phyloP scores from a whole-genome alignment of 1,140 invertebrate species.

The Rhagoletis zephyria region DNA sequence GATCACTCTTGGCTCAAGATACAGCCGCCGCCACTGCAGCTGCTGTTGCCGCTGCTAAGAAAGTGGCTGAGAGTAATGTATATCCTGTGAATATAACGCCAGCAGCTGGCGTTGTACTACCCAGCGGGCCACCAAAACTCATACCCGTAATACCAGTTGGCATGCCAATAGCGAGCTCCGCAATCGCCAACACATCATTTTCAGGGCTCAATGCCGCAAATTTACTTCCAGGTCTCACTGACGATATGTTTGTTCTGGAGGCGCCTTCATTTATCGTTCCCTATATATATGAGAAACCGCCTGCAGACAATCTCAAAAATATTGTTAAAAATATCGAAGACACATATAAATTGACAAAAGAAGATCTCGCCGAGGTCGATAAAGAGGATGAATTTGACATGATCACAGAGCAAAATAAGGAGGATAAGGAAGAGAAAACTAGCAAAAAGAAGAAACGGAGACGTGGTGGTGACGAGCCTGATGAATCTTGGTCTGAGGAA shows the following conservation, averaged over 20 bases:
- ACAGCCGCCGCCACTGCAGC: slow-evolving; percentile 8
- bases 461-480: slow-evolving; percentile 61
- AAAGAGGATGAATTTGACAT: slow-evolving; percentile 72
- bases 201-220: slow-evolving; percentile 73
- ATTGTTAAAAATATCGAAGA: slow-evolving; percentile 81
- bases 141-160: slow-evolving; percentile 59
- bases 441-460: slow-evolving; percentile 72
- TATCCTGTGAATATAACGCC: slow-evolving; percentile 71
- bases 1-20: slow-evolving; percentile 60
- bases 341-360: slow-evolving; percentile 77
- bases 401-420: slow-evolving; percentile 71
- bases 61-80: slow-evolving; percentile 49
- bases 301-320: slow-evolving; percentile 83
- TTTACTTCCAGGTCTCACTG: slow-evolving; percentile 84
- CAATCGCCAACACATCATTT: not conserved
- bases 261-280: slow-evolving; percentile 92
- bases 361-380: slow-evolving; percentile 73
- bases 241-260: slow-evolving; percentile 92
- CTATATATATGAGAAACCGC: slow-evolving; percentile 92
- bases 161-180: not conserved
- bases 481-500: slow-evolving; percentile 73
- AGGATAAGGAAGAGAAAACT: slow-evolving; percentile 67
- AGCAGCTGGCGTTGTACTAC: slow-evolving; percentile 65
- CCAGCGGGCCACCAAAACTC: slow-evolving; percentile 63
- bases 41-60: slow-evolving; percentile 19